Percentiles rank a stretch among this genome's conserved stretches.
Conservation (phyloP, 2,113 vertebrate genomes). For the Plecotus auritus region DNA sequence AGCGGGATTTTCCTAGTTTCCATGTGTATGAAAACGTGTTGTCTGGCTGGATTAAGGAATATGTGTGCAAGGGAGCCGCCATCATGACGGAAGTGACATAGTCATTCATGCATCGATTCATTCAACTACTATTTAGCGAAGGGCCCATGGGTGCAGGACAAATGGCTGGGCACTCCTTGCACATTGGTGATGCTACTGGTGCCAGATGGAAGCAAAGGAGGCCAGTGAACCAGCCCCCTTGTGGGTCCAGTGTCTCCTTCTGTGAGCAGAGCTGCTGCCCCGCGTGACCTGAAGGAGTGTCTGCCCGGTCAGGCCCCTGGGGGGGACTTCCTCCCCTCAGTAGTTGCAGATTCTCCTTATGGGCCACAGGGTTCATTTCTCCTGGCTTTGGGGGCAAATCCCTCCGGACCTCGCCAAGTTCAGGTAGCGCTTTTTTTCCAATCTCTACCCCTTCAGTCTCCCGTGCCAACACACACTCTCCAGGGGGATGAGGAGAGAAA, state of each 20-base stretch:
- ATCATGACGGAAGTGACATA: background rate
- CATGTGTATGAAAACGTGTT: background rate
- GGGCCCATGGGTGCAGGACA: background rate
- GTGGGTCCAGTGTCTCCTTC: fast-evolving
- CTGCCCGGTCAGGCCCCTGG: background rate
- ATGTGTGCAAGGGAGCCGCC: background rate
- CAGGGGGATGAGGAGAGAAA: background rate
- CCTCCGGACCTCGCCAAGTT: background rate
- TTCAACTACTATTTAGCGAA: background rate
- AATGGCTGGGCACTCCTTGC: background rate
- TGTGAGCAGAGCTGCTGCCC: background rate
- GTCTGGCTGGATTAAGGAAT: slow-evolving; percentile 1
- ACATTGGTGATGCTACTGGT: background rate
- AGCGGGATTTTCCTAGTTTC: background rate
- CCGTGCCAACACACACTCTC: background rate
- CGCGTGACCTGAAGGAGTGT: background rate
- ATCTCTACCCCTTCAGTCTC: fast-evolving
- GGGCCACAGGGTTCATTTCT: background rate
- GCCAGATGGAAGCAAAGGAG: background rate
- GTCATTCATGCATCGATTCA: slow-evolving; percentile 20
- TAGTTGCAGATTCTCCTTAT: fast-evolving
- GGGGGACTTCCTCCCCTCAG: background rate
- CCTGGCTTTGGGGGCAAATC: background rate
- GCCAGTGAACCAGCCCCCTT: background rate
- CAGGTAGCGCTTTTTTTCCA: background rate